Evolutionary conservation across 1,140 invertebrate genomes (phyloP).

Genomic region (Diabrotica undecimpunctata): DNA sequence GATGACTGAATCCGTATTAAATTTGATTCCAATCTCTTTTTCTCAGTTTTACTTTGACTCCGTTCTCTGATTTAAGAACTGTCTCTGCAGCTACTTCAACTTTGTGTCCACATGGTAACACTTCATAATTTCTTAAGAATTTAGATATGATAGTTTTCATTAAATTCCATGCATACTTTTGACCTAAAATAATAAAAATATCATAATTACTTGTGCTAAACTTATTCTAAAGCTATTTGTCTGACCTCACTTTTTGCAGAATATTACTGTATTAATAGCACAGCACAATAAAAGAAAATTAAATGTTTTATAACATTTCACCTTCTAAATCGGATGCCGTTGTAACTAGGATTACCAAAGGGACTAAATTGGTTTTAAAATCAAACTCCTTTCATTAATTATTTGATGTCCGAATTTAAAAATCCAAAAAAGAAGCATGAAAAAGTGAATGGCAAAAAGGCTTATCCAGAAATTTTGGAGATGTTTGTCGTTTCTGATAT

Average conservation of each 20-base stretch:
- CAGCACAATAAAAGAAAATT: no score
- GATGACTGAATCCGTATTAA: no score
- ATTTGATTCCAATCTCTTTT: slow-evolving; percentile 27
- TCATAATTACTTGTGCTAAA: background rate
- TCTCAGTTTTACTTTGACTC: slow-evolving; percentile 42
- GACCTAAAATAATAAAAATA: slow-evolving; percentile 51
- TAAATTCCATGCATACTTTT: slow-evolving; percentile 75
- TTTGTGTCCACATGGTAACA: slow-evolving; percentile 43
- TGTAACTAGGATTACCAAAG: background rate
- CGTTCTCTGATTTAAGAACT: slow-evolving; percentile 48
- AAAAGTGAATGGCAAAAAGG: background rate
- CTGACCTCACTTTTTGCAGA: background rate
- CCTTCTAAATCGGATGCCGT: background rate
- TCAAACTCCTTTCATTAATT: background rate
- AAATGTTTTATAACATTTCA: background rate
- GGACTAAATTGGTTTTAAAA: background rate
- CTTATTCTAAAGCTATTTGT: background rate
- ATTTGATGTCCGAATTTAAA: background rate
- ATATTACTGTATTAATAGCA: no score
- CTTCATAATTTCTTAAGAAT: slow-evolving; percentile 62
- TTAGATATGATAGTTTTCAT: slow-evolving; percentile 66
- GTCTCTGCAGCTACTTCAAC: slow-evolving; percentile 41
- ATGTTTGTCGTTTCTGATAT: background rate
- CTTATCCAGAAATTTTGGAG: background rate
- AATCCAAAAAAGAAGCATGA: background rate